These are phyloP conservation scores for Antheraea mylitta DNA, from an alignment of 1,140 invertebrate species.

Conservation along the genomic window DNA sequence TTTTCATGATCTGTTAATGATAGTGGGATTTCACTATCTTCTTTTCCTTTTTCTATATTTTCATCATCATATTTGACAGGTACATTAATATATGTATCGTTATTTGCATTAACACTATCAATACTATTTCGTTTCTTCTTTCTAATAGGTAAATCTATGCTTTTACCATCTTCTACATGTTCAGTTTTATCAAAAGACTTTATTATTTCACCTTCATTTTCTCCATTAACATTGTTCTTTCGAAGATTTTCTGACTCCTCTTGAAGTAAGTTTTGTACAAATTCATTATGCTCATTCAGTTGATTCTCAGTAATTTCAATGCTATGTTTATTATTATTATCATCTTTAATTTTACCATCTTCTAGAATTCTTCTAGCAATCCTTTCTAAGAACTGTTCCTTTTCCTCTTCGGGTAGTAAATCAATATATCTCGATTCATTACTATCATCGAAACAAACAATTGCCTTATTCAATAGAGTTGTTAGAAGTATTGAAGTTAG, in stretches of 20 bases:
- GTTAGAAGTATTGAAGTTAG: conserved; percentile 22
- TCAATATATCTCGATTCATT: conserved; percentile 56
- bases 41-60: not conserved
- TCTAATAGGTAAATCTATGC: not conserved
- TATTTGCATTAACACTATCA: not conserved
- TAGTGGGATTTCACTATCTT: not conserved
- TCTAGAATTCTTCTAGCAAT: conserved; percentile 16
- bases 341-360: conserved; percentile 52
- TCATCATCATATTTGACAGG: not conserved
- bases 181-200: not conserved
- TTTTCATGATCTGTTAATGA: not conserved
- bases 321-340: conserved; percentile 24
- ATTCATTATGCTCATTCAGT: conserved; percentile 45
- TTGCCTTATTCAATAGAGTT: conserved; percentile 15
- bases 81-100: not conserved
- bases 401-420: conserved; percentile 52
- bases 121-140: not conserved
- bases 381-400: conserved; percentile 43
- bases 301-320: conserved; percentile 44
- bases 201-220: conserved; percentile 4
- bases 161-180: not conserved
- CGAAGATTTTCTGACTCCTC: conserved; percentile 48
- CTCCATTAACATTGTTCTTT: conserved; percentile 23
- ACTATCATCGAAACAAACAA: conserved; percentile 25
- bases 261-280: conserved; percentile 46